Conservation (phyloP, 2,113 vertebrate species). For the Helogale parvula region DNA sequence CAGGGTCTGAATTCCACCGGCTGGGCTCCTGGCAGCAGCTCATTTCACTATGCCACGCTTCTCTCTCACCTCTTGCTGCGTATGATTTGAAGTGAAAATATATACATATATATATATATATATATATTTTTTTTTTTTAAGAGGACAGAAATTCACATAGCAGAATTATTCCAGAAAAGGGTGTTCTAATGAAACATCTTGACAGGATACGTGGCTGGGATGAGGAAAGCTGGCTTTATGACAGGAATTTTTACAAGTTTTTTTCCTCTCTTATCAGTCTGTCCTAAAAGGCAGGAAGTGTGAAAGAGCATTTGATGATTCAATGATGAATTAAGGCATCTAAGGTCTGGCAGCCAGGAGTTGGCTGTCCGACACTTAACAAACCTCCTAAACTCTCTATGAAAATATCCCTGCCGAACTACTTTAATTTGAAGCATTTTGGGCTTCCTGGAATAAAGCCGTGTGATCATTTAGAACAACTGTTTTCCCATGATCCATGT, state of each 20-base stretch:
- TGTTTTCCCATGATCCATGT: neutral
- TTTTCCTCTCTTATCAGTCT: neutral
- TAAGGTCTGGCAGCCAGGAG: neutral
- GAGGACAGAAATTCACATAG: neutral
- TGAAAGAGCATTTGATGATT: neutral
- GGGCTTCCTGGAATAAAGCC: slow-evolving; percentile 17
- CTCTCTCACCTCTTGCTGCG: neutral
- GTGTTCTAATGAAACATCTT: slow-evolving; percentile 8
- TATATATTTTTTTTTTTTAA: too few relatives aligned
- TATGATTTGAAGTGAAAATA: neutral
- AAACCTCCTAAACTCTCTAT: neutral
- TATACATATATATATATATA: neutral
- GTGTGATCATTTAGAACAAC: neutral
- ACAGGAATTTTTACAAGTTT: neutral
- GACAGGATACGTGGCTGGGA: neutral
- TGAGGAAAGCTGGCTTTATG: slow-evolving; percentile 22
- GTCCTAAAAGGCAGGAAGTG: neutral
- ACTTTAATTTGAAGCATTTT: neutral
- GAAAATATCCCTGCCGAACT: neutral
- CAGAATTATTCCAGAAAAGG: slow-evolving; percentile 28
- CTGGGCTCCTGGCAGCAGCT: neutral
- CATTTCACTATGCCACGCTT: neutral
- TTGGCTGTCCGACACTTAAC: neutral
- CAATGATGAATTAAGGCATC: neutral
- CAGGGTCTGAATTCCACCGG: neutral